These are phyloP conservation scores for Ctenomys sociabilis DNA, from an alignment of 2,113 vertebrate genomes.

Conservation along the genomic window DNA sequence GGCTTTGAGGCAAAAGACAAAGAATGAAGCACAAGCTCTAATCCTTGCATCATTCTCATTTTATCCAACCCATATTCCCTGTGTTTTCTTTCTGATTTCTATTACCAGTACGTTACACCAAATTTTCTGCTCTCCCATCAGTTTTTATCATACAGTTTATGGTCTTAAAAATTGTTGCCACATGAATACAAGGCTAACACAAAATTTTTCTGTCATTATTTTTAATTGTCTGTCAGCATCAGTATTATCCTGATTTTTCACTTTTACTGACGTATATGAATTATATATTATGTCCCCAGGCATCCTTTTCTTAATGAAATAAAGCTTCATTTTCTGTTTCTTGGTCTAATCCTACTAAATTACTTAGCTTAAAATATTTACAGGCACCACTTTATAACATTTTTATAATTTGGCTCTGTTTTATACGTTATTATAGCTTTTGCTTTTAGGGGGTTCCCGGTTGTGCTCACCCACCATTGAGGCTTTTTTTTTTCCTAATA, in stretches of 20 bases:
- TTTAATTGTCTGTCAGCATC: neutral
- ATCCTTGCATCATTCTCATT: neutral
- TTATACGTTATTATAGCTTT: neutral
- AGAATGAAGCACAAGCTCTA: conserved; percentile 2
- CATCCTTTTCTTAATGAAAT: conserved; percentile 64
- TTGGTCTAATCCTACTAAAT: conserved; percentile 58
- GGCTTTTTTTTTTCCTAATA: neutral
- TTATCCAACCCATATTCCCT: no score
- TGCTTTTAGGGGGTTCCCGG: neutral
- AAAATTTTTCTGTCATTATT: neutral
- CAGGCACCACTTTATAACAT: neutral
- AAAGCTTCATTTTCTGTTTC: conserved; percentile 70
- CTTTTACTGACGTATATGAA: conserved; percentile 19
- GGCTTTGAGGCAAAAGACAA: neutral
- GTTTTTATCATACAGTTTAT: neutral
- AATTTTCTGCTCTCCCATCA: neutral
- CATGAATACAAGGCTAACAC: neutral
- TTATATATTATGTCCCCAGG: conserved; percentile 51
- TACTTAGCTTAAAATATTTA: conserved; percentile 66
- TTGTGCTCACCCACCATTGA: neutral
- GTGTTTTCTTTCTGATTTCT: neutral
- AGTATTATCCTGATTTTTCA: neutral
- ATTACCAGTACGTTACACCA: neutral
- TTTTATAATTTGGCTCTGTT: conserved; percentile 34
- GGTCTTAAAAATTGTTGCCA: neutral